phyloP scores from a whole-genome alignment of 1,140 invertebrate species.

The Eriosoma lanigerum region DNA sequence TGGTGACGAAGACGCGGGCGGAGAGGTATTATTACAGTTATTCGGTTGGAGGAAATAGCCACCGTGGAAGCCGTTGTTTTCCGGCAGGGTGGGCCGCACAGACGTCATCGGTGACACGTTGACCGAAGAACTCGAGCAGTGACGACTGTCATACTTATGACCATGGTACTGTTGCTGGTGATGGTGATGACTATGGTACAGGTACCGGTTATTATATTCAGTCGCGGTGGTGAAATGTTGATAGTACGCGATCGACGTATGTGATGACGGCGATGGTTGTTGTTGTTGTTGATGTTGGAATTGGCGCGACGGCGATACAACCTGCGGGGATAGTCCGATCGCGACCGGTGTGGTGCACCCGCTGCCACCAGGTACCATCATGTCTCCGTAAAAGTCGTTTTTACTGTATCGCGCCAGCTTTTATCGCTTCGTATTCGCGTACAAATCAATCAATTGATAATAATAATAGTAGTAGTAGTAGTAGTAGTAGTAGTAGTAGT shows the following conservation, averaged over 20 bases:
- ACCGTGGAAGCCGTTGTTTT: neutral
- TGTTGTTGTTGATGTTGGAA: neutral
- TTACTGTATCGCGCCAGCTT: neutral
- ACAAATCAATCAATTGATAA: neutral
- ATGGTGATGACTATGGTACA: neutral
- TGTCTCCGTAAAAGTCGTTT: neutral
- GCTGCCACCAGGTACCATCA: neutral
- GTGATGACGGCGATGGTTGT: neutral
- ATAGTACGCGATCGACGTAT: neutral
- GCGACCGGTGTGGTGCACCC: neutral
- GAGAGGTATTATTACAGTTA: too few species aligned
- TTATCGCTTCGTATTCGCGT: neutral
- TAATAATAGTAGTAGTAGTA: neutral
- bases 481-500: too few species aligned
- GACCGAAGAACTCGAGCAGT: neutral
- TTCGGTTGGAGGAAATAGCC: neutral
- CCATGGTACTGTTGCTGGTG: neutral
- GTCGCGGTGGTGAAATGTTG: neutral
- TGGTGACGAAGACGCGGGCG: neutral
- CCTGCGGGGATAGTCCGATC: too few species aligned
- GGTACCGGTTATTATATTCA: neutral
- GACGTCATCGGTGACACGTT: neutral
- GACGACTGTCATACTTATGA: neutral
- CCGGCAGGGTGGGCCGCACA: neutral
- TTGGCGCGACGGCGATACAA: neutral